These are phyloP conservation scores for Stegodyphus dumicola DNA, from an alignment of 1,140 invertebrate species.

Conservation along the genomic window DNA sequence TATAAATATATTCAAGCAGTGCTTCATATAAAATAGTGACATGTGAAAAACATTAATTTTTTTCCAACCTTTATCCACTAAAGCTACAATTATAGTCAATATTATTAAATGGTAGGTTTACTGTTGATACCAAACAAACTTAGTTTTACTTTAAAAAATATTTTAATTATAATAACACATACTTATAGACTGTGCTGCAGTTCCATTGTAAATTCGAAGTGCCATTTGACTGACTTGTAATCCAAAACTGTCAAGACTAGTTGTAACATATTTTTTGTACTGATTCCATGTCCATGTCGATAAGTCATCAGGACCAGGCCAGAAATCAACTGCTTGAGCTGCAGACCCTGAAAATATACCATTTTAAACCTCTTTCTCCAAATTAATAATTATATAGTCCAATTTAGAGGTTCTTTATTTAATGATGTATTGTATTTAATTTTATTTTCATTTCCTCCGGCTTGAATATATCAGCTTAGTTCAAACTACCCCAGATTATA, in stretches of 20 bases:
- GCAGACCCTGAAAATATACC: conserved; percentile 43
- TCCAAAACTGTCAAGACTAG: conserved; percentile 62
- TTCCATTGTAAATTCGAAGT: conserved; percentile 57
- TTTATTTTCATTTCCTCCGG: too few species aligned
- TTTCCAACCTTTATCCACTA: too few species aligned
- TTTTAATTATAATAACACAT: background rate
- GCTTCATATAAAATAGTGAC: too few species aligned
- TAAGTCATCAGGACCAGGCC: conserved; percentile 62
- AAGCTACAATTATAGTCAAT: too few species aligned
- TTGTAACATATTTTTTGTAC: conserved; percentile 63
- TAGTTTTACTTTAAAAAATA: too few species aligned
- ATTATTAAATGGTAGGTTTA: too few species aligned
- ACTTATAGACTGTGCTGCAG: conserved; percentile 26
- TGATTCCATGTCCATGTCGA: conserved; percentile 61
- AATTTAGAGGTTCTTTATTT: background rate
- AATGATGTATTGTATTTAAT: too few species aligned
- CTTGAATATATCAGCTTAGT: too few species aligned
- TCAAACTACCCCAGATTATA: too few species aligned
- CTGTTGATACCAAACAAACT: too few species aligned
- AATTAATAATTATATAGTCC: background rate
- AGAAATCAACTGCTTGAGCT: conserved; percentile 62
- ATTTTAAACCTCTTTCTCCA: background rate
- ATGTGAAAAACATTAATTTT: too few species aligned
- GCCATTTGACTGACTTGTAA: conserved; percentile 58
- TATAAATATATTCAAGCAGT: too few species aligned